These are phyloP conservation scores for Etia nguti DNA, from an alignment of 2,113 vertebrate species.

Conservation along the genomic window DNA sequence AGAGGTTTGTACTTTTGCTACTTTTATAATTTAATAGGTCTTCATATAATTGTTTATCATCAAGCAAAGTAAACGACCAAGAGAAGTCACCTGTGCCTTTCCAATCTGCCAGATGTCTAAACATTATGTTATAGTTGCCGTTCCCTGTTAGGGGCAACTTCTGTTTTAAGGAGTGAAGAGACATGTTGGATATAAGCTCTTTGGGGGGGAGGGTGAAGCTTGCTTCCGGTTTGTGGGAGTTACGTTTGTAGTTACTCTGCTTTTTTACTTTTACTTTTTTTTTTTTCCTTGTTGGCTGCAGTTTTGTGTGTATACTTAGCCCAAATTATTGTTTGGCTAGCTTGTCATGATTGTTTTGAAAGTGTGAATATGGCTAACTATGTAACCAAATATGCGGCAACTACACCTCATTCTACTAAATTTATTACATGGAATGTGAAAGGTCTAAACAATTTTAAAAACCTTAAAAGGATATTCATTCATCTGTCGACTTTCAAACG, in stretches of 20 bases:
- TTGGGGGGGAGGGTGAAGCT: neutral
- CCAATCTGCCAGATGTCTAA: neutral
- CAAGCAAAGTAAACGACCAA: neutral
- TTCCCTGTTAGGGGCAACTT: neutral
- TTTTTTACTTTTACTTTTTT: neutral
- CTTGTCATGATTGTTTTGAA: neutral
- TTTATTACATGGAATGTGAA: neutral
- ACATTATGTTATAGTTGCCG: neutral
- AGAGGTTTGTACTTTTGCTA: neutral
- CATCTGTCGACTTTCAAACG: neutral
- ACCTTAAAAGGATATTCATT: neutral
- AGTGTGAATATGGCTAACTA: neutral
- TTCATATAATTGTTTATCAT: neutral
- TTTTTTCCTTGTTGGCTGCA: neutral
- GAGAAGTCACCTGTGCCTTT: neutral
- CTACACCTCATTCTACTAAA: neutral
- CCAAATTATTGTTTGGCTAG: neutral
- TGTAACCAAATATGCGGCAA: neutral
- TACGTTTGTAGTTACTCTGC: neutral
- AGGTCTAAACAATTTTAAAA: neutral
- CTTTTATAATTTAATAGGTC: neutral
- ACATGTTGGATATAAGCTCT: neutral
- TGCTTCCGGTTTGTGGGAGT: neutral
- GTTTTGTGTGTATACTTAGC: neutral
- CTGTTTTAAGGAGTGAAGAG: neutral